phyloP scores from a whole-genome alignment of 2,797 vertebrate species.

The Enteromius thamalakanensis region DNA sequence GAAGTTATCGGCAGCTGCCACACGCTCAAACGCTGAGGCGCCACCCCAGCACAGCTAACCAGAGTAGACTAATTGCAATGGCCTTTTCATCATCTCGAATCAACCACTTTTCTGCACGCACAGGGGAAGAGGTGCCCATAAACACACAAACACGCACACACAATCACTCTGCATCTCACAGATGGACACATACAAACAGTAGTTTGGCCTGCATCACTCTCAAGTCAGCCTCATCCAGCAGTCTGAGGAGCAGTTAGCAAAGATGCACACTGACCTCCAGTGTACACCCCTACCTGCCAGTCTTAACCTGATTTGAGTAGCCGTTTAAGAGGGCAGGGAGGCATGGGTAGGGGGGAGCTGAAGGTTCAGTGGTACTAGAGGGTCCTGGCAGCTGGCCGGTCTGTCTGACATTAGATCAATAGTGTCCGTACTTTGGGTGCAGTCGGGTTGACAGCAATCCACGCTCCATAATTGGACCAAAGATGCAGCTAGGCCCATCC shows the following conservation, averaged over 20 bases:
- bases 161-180: slow-evolving; percentile 21
- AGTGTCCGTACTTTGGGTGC: slow-evolving; percentile 92
- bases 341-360: slow-evolving; percentile 60
- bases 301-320: slow-evolving; percentile 82
- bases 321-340: slow-evolving; percentile 74
- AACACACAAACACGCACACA: slow-evolving; percentile 59
- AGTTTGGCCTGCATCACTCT: slow-evolving; percentile 58
- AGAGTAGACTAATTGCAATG: slow-evolving; percentile 91
- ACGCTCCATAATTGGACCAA: slow-evolving; percentile 98
- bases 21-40: slow-evolving; percentile 78
- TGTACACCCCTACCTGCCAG: slow-evolving; percentile 77
- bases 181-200: slow-evolving; percentile 11
- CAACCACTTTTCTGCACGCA: slow-evolving; percentile 81
- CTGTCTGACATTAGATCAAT: slow-evolving; percentile 99
- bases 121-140: slow-evolving; percentile 76
- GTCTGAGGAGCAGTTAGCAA: slow-evolving; percentile 80
- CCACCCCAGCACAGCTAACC: slow-evolving; percentile 82
- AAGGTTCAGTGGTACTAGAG: slow-evolving; percentile 85
- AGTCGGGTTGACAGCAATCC: slow-evolving; percentile 97
- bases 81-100: slow-evolving; percentile 96
- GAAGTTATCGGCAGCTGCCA: slow-evolving; percentile 97
- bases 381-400: slow-evolving; percentile 87
- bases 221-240: slow-evolving; percentile 69
- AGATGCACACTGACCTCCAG: slow-evolving; percentile 78
- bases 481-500: slow-evolving; percentile 86